These are phyloP conservation scores for Colletes latitarsis DNA, from an alignment of 1,140 invertebrate species.

Conservation along the genomic window DNA sequence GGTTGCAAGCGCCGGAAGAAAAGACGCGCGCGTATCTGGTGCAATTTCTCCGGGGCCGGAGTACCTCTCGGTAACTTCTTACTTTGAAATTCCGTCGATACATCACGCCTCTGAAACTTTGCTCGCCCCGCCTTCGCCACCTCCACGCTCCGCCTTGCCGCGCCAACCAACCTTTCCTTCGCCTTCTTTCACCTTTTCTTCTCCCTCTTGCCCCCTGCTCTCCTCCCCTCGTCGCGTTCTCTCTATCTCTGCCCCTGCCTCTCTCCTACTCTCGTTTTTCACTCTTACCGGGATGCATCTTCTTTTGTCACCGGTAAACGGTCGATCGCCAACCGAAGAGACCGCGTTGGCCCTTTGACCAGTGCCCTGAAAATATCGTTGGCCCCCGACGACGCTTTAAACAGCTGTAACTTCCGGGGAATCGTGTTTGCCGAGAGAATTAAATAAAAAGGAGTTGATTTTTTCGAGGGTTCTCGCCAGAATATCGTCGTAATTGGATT, in stretches of 20 bases:
- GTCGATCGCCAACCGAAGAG: not conserved
- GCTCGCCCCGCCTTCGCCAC: constrained; percentile 74
- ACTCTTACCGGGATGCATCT: not conserved
- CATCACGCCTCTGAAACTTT: constrained; percentile 77
- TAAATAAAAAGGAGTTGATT: too few species aligned
- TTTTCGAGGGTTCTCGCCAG: too few species aligned
- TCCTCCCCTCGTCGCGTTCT: not conserved
- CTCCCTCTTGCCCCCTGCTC: constrained; percentile 35
- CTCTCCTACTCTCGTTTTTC: not conserved
- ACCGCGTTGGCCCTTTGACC: not conserved
- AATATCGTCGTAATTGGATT: too few species aligned
- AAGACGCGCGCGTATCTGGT: not conserved
- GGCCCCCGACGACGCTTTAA: not conserved
- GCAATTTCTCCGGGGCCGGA: constrained; percentile 17
- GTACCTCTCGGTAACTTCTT: constrained; percentile 66
- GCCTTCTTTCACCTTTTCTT: constrained; percentile 55
- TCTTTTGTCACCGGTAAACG: not conserved
- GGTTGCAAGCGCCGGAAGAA: too few species aligned
- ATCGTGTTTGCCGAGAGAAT: not conserved
- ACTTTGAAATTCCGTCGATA: constrained; percentile 78
- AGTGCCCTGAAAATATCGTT: not conserved
- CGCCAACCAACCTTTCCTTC: constrained; percentile 62
- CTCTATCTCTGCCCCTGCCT: not conserved
- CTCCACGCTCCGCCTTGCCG: constrained; percentile 76
- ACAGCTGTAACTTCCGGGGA: too few species aligned